These are phyloP conservation scores for Rhyacophila evoluta DNA, from an alignment of 2,888 invertebrate species.

Conservation along the genomic window DNA sequence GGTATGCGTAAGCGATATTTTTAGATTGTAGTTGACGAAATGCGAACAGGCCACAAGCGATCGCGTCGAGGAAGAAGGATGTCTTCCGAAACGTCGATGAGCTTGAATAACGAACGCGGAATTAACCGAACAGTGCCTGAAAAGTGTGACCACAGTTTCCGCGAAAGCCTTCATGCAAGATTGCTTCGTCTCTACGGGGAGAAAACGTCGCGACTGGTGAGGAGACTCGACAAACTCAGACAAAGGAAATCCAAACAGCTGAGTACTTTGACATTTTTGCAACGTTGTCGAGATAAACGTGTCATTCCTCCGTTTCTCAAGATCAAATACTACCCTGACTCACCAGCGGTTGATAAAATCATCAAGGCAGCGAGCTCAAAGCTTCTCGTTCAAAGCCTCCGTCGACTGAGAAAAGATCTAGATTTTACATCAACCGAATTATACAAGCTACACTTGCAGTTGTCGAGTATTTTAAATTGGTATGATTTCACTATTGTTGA, in stretches of 20 bases:
- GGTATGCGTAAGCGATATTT: not conserved
- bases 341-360: constrained; percentile 5
- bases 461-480: not conserved
- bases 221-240: not conserved
- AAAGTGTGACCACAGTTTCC: not conserved
- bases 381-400: not conserved
- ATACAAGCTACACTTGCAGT: not conserved
- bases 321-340: not conserved
- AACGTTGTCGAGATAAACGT: not conserved
- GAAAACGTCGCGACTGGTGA: constrained; percentile 22
- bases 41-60: not conserved
- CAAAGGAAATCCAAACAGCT: constrained; percentile 5
- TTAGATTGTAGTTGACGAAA: not conserved
- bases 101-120: not conserved
- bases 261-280: not conserved
- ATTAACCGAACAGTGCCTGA: not conserved
- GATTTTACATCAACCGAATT: constrained; percentile 22
- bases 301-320: not conserved
- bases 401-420: not conserved
- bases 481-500: constrained; percentile 16
- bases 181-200: constrained; percentile 11
- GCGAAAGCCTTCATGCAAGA: constrained; percentile 9
- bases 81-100: not conserved
- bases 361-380: not conserved
- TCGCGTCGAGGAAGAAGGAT: not conserved